Evolutionary conservation across 1,140 invertebrate species (phyloP), one percentile per base, ranked within the genome.

Genomic region (Formica exsecta): DNA sequence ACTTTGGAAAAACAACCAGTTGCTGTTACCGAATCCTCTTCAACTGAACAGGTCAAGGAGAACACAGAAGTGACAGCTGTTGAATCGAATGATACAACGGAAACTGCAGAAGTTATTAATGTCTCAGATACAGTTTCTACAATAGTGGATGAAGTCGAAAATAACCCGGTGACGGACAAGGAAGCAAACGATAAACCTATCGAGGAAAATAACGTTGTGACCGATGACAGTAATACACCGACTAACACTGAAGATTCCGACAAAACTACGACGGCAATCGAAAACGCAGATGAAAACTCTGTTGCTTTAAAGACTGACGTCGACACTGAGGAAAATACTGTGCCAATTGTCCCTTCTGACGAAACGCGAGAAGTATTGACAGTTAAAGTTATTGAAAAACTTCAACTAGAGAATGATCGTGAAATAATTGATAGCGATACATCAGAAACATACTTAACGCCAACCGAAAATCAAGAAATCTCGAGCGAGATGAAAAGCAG

Each of bases 391-490:
- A 89, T 91, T 32, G 90, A 91, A 54, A 91, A 90, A n/a, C 86
- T 92, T 22, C 88, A 92, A 71, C 61, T 92, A 73, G 89, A 93
- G 29, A 87, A 91, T 41, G 93, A 94, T 29, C 81, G 90, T 73
- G 93, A 95, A 71, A 74, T 94, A 54, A 74, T 94, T n/a, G 95
- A 95, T 64, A 95, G 95, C 87, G 96, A 96, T 91, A 96, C 95
- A 86, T 96, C 96, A 61, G 96, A 96, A 87, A 95, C 96, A 51
- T 96, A 96, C 91, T 92, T 96, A 71, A 96, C 96, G 75, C 96
- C 96, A 13, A 96, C 96, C 65, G 96, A 96, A 92, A 95, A 92
- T 61, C 93, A 94, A 62, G 93, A 92, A n/a, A 92, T 86, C 16
- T 89, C 89, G 11, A 87, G 86, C 65, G 91, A 92, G 57, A 80